Conservation (phyloP, 2,113 vertebrate species). For the Tor tambroides region DNA sequence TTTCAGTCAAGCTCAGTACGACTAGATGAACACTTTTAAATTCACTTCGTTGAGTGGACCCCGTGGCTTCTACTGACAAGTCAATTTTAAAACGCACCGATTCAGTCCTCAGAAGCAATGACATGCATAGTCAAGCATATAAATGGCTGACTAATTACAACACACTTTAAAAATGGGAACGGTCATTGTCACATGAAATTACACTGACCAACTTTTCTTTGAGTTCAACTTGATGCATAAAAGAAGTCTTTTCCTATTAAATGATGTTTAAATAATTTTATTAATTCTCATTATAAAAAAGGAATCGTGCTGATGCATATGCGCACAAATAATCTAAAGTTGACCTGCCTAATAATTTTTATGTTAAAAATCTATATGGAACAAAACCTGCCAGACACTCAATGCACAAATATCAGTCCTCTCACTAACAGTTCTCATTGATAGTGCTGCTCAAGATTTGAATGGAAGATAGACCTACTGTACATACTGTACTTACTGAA, state of each 20-base stretch:
- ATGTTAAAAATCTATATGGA: not conserved
- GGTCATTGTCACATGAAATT: not conserved
- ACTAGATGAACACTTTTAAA: conserved; percentile 10
- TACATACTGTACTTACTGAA: not conserved
- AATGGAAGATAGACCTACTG: not conserved
- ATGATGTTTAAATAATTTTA: not conserved
- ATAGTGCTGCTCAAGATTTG: not conserved
- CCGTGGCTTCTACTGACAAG: conserved; percentile 1
- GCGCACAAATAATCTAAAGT: no score
- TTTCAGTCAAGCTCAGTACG: not conserved
- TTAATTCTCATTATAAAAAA: not conserved
- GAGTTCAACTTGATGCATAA: not conserved
- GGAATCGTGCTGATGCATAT: not conserved
- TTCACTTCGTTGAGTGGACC: not conserved
- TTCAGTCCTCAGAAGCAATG: conserved; percentile 12
- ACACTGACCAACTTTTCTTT: not conserved
- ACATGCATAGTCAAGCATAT: conserved; percentile 16
- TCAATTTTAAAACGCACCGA: conserved; percentile 6
- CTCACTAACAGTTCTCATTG: not conserved
- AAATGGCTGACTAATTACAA: conserved; percentile 6
- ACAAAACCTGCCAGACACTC: not conserved
- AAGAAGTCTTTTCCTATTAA: not conserved
- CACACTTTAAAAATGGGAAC: not conserved
- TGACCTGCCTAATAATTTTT: not conserved
- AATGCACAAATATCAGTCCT: not conserved